phyloP scores from a whole-genome alignment of 2,113 vertebrate species.

The Pionites leucogaster region DNA sequence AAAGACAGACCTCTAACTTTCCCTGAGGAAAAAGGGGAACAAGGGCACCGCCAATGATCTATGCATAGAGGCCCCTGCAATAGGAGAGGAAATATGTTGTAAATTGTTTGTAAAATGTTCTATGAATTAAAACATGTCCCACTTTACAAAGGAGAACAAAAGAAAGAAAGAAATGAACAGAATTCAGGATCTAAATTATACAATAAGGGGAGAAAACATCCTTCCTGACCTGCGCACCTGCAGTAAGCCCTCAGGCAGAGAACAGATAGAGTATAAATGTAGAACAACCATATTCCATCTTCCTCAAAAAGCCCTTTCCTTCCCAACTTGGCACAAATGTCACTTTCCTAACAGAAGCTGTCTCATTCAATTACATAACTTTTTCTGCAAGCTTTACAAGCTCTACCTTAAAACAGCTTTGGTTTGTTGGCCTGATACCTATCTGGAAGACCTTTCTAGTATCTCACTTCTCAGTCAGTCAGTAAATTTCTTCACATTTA shows the following conservation, averaged over 20 bases:
- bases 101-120: background rate
- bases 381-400: background rate
- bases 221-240: background rate
- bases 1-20: background rate
- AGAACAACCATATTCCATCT: background rate
- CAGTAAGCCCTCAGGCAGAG: constrained; percentile 27
- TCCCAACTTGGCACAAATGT: background rate
- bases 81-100: background rate
- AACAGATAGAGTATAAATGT: background rate
- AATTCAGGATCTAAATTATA: constrained; percentile 19
- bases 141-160: background rate
- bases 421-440: background rate
- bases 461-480: background rate
- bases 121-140: background rate
- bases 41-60: background rate
- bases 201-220: background rate
- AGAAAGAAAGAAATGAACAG: constrained; percentile 12
- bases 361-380: background rate
- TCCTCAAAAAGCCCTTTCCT: background rate
- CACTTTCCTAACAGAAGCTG: background rate
- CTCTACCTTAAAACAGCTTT: background rate
- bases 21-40: background rate
- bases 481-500: background rate
- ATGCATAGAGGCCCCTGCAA: background rate
- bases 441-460: background rate